Conservation (phyloP, 2,888 invertebrate species). For the Aleiodes leptofemur region DNA sequence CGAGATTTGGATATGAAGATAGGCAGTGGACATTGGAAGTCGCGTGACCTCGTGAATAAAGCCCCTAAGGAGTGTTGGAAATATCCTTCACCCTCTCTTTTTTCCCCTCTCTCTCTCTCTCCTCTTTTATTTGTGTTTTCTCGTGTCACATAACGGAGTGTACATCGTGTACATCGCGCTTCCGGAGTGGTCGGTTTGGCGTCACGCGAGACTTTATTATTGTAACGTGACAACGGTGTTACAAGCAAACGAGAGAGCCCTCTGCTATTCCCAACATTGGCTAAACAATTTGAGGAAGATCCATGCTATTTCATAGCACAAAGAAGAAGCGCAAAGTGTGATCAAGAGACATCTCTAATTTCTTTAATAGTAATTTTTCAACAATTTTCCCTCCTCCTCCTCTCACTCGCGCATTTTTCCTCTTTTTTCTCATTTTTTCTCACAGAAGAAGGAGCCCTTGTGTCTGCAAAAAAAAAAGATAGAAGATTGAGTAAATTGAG, state of each 20-base stretch:
- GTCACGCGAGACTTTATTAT: conserved; percentile 58
- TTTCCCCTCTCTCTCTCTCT: background rate
- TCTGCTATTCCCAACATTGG: background rate
- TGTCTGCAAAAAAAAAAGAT: background rate
- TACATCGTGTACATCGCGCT: conserved; percentile 53
- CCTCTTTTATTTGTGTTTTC: conserved; percentile 10
- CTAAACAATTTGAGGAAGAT: background rate
- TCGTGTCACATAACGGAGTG: conserved; percentile 56
- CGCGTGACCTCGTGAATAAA: conserved; percentile 32
- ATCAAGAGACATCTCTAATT: conserved; percentile 10
- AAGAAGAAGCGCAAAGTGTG: background rate
- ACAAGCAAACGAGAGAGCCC: conserved; percentile 25
- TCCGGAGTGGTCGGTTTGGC: conserved; percentile 49
- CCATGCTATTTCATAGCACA: background rate
- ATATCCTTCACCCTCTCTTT: conserved; percentile 14
- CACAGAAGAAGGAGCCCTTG: background rate
- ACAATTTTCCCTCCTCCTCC: background rate
- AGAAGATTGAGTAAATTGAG: background rate
- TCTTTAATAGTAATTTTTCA: background rate
- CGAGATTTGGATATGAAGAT: conserved; percentile 10
- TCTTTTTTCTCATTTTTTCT: background rate
- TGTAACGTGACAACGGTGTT: conserved; percentile 50
- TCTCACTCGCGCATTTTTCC: background rate
- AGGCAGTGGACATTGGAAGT: background rate
- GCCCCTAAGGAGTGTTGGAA: conserved; percentile 3